Percentiles rank a stretch among this genome's conserved stretches.
phyloP scores from a whole-genome alignment of 2,113 vertebrate species.

The Coturnix japonica region DNA sequence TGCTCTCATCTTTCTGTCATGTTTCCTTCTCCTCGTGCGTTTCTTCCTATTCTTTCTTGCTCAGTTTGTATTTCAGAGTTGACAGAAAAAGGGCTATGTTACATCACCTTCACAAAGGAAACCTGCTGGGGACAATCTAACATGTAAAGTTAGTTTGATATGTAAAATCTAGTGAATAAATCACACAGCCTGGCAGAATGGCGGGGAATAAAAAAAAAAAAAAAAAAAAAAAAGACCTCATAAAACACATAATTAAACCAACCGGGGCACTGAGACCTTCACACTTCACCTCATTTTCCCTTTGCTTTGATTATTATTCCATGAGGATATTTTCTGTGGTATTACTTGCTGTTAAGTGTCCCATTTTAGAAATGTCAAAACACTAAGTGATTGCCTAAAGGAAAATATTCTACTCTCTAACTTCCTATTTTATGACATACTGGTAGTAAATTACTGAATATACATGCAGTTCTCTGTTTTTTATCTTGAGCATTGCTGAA shows the following conservation, averaged over 20 bases:
- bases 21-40: neutral
- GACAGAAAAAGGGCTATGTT: neutral
- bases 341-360: conserved; percentile 29
- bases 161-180: neutral
- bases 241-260: conserved; percentile 23
- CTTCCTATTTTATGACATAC: conserved; percentile 17
- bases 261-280: neutral
- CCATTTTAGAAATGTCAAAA: conserved; percentile 59
- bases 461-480: neutral
- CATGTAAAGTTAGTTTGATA: neutral
- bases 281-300: conserved; percentile 57
- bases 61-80: neutral
- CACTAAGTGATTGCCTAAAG: conserved; percentile 46
- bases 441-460: conserved; percentile 18
- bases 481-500: conserved; percentile 1
- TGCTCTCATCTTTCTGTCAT: neutral
- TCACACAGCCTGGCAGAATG: neutral
- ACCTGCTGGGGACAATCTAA: neutral
- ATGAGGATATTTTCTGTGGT: neutral
- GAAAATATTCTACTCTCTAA: conserved; percentile 18
- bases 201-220: neutral
- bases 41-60: neutral
- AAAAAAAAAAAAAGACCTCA: neutral
- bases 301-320: conserved; percentile 30
- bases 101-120: neutral